Evolutionary conservation across 1,140 invertebrate species (phyloP).

Genomic region (Contarinia nasturtii): DNA sequence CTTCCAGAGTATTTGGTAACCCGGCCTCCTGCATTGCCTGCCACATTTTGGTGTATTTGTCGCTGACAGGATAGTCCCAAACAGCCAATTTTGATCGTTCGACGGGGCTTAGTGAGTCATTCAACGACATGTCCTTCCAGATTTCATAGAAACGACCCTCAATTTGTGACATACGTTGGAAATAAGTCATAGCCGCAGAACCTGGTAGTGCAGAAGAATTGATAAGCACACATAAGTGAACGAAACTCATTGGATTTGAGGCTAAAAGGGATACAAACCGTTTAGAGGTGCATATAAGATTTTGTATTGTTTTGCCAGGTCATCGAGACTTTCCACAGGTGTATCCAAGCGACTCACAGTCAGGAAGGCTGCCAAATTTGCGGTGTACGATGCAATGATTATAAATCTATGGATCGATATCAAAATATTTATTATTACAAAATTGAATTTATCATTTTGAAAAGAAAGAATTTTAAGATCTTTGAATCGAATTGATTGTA

Average conservation of each 20-base stretch:
- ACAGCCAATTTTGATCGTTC: slow-evolving; percentile 87
- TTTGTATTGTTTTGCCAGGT: slow-evolving; percentile 86
- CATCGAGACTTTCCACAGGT: slow-evolving; percentile 80
- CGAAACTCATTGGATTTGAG: no score
- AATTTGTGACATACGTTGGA: slow-evolving; percentile 89
- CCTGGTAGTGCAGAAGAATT: no score
- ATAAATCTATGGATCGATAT: slow-evolving; percentile 42
- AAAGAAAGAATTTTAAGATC: neutral
- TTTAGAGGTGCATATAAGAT: slow-evolving; percentile 81
- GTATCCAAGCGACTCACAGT: slow-evolving; percentile 84
- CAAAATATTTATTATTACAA: slow-evolving; percentile 1
- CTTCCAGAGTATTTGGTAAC: slow-evolving; percentile 54
- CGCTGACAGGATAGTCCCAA: slow-evolving; percentile 96
- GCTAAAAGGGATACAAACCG: no score
- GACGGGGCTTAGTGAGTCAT: slow-evolving; percentile 73
- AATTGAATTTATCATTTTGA: neutral
- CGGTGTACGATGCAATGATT: slow-evolving; percentile 95
- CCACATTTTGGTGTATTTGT: slow-evolving; percentile 98
- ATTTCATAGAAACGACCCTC: slow-evolving; percentile 90
- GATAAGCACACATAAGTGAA: no score
- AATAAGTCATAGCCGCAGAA: slow-evolving; percentile 74
- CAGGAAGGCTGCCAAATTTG: slow-evolving; percentile 86
- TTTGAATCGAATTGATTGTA: slow-evolving; percentile 4
- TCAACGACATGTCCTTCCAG: slow-evolving; percentile 94
- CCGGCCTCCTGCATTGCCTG: slow-evolving; percentile 84